phyloP scores from a whole-genome alignment of 2,113 vertebrate species.

The Clarias batrachus region DNA sequence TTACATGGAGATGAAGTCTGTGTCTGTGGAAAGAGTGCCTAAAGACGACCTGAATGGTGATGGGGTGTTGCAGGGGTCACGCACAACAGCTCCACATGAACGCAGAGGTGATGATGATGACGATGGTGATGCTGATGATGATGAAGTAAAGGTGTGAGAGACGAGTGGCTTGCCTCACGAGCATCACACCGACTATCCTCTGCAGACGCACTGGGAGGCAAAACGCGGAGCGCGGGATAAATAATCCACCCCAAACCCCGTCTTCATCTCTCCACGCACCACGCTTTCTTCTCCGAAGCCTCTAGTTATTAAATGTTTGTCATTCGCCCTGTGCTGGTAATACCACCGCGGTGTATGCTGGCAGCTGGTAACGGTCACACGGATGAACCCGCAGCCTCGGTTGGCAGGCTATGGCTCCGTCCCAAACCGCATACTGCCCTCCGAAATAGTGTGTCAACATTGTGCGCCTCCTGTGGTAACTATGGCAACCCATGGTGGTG shows the following conservation, averaged over 20 bases:
- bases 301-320: not conserved
- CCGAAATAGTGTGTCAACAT: not conserved
- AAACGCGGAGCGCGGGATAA: not conserved
- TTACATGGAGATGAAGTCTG: constrained; percentile 13
- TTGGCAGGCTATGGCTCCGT: not conserved
- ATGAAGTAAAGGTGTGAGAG: not conserved
- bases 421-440: not conserved
- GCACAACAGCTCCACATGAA: not conserved
- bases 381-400: not conserved
- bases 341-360: not conserved
- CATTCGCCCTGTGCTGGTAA: not conserved
- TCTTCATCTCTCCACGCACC: constrained; percentile 21
- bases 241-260: not conserved
- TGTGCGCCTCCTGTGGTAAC: not conserved
- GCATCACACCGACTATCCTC: not conserved
- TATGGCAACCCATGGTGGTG: not conserved
- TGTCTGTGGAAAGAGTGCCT: not conserved
- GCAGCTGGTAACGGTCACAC: not conserved
- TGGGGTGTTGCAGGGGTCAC: not conserved
- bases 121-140: not conserved
- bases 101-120: not conserved
- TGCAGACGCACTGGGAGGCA: constrained; percentile 26
- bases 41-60: not conserved
- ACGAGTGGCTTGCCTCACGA: not conserved
- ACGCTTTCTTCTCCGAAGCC: constrained; percentile 23